Conservation (phyloP, 2,888 invertebrate genomes). For the Euphydryas editha region DNA sequence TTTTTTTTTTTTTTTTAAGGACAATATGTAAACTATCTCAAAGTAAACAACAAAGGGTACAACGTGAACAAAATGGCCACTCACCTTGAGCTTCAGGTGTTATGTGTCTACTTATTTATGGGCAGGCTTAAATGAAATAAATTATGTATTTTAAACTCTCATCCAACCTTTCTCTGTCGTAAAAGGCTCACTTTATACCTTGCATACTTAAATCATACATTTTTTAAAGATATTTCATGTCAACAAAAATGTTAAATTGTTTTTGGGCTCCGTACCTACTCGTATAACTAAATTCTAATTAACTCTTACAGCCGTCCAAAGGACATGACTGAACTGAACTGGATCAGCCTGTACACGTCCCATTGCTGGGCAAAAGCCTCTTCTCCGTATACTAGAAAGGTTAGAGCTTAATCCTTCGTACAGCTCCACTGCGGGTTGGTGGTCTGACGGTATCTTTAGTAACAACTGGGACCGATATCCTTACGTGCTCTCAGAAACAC, state of each 20-base stretch:
- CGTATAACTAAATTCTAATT: too few relatives aligned
- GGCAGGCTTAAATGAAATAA: constrained; percentile 35
- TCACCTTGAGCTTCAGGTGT: constrained; percentile 15
- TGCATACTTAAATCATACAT: constrained; percentile 23
- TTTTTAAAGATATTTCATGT: constrained; percentile 19
- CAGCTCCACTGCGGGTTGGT: too few relatives aligned
- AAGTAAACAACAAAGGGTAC: neutral
- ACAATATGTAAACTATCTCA: neutral
- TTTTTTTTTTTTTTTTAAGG: neutral
- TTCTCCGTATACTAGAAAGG: too few relatives aligned
- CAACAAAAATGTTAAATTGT: neutral
- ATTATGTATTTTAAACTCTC: constrained; percentile 36
- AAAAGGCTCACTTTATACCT: constrained; percentile 28
- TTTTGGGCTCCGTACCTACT: neutral
- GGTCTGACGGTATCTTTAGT: too few relatives aligned
- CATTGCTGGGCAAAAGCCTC: too few relatives aligned
- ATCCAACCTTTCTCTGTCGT: constrained; percentile 24
- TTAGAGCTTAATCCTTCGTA: too few relatives aligned
- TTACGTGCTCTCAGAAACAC: too few relatives aligned
- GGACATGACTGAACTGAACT: too few relatives aligned
- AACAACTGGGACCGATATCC: too few relatives aligned
- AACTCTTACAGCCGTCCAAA: too few relatives aligned
- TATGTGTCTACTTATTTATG: constrained; percentile 35
- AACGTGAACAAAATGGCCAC: neutral
- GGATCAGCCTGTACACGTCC: too few relatives aligned